Conservation (phyloP, 2,113 vertebrate genomes). For the Speoplatyrhinus poulsoni region DNA sequence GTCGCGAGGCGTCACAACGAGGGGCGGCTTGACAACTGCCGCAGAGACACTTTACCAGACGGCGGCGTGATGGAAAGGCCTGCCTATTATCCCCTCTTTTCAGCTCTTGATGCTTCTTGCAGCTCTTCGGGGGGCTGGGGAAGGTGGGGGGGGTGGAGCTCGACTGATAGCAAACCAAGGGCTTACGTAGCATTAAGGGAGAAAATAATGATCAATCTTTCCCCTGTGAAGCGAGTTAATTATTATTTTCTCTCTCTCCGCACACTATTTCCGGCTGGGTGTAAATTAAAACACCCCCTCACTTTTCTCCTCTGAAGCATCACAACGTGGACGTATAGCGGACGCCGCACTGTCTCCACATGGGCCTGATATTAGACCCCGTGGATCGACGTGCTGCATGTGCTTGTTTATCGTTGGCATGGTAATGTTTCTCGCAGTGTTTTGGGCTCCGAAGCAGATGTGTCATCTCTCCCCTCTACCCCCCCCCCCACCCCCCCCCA, state of each 20-base stretch:
- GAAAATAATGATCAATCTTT: constrained; percentile 32
- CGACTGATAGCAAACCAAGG: background rate
- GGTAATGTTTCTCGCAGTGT: constrained; percentile 11
- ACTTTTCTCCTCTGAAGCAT: constrained; percentile 4
- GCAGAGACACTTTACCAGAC: constrained; percentile 19
- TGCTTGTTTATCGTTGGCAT: constrained; percentile 14
- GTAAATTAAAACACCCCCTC: constrained; percentile 45
- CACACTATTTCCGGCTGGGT: constrained; percentile 21
- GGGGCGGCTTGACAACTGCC: constrained; percentile 15
- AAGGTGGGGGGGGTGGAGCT: background rate
- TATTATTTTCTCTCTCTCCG: constrained; percentile 12
- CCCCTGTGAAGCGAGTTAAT: constrained; percentile 43
- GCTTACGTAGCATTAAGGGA: constrained; percentile 22
- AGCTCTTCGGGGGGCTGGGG: constrained; percentile 11
- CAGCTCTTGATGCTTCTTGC: constrained; percentile 10
- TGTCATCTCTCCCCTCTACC: constrained; percentile 18
- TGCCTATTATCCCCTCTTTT: constrained; percentile 4
- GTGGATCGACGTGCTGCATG: background rate
- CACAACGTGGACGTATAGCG: constrained; percentile 25
- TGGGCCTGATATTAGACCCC: background rate
- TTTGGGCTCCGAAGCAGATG: constrained; percentile 37
- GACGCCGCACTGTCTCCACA: constrained; percentile 21
- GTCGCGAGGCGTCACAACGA: constrained; percentile 16
- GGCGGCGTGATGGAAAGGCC: constrained; percentile 28
- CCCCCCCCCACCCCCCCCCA: background rate